Percentiles rank a stretch among this genome's conserved stretches.
Evolutionary conservation across 1,140 invertebrate genomes (phyloP).

Genomic region (Aphelenchoides avenae): DNA sequence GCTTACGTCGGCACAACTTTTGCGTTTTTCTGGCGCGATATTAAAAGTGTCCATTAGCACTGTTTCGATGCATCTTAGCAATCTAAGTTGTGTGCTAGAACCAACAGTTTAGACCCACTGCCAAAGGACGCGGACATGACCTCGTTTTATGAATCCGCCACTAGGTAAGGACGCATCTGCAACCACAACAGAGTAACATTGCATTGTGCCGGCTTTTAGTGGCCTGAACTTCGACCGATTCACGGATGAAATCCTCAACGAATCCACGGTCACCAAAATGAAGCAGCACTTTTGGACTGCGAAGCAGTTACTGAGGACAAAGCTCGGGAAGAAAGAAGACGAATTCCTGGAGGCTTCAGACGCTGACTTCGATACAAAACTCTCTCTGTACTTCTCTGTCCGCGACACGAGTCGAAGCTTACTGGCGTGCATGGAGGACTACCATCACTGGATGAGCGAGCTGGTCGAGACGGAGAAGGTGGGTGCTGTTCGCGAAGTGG

Average conservation of each 20-base stretch:
- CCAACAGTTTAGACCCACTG: no score
- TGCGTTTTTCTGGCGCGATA: no score
- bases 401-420: constrained; percentile 82
- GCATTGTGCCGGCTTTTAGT: constrained; percentile 27
- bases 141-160: constrained; percentile 36
- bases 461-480: constrained; percentile 91
- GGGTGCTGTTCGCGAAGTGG: no score
- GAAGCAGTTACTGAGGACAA: constrained; percentile 86
- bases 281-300: constrained; percentile 97
- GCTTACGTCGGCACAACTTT: no score
- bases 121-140: no score
- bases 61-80: no score
- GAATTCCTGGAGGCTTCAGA: constrained; percentile 92
- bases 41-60: no score
- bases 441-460: constrained; percentile 80
- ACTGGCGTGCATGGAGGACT: constrained; percentile 83
- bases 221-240: constrained; percentile 60
- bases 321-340: constrained; percentile 94
- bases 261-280: constrained; percentile 72
- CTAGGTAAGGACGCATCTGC: constrained; percentile 29
- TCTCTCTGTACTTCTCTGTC: constrained; percentile 88
- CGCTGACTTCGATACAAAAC: constrained; percentile 89
- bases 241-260: constrained; percentile 61
- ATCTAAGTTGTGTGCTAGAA: no score
- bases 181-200: background rate